These are phyloP conservation scores for Synergus japonicus DNA, from an alignment of 2,888 invertebrate genomes.

Conservation along the genomic window DNA sequence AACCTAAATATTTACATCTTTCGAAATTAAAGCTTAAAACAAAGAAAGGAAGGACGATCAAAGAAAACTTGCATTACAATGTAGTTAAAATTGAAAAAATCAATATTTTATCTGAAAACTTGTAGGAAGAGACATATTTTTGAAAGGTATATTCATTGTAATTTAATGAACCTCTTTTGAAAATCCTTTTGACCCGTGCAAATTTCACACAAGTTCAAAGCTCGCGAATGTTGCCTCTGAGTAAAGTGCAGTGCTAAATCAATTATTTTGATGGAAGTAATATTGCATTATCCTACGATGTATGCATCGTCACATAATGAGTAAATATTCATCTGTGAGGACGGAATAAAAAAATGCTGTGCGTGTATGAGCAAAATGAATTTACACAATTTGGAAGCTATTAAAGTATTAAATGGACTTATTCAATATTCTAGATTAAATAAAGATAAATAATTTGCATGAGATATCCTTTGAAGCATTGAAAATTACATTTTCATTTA, in stretches of 20 bases:
- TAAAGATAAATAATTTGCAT: too few relatives aligned
- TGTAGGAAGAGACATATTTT: neutral
- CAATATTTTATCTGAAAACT: neutral
- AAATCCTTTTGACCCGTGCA: slow-evolving; percentile 10
- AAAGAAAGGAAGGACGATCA: neutral
- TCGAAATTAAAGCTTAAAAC: neutral
- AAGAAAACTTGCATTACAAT: neutral
- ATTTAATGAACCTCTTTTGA: slow-evolving; percentile 14
- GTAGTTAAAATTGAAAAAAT: neutral
- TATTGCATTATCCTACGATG: slow-evolving; percentile 13
- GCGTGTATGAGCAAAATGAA: too few relatives aligned
- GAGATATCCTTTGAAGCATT: too few relatives aligned
- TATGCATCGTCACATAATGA: neutral
- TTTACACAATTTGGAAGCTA: too few relatives aligned
- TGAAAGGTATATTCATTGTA: neutral
- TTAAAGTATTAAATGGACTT: too few relatives aligned
- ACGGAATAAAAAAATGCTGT: too few relatives aligned
- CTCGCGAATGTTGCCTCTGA: slow-evolving; percentile 14
- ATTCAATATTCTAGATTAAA: too few relatives aligned
- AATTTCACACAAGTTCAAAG: slow-evolving; percentile 23
- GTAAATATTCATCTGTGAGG: too few relatives aligned
- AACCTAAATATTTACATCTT: neutral
- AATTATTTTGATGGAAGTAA: slow-evolving; percentile 27
- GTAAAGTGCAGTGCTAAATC: slow-evolving; percentile 8
- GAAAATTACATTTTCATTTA: too few relatives aligned